Evolutionary conservation across 1,140 invertebrate genomes (phyloP).

Genomic region (Saccostrea cuccullata): DNA sequence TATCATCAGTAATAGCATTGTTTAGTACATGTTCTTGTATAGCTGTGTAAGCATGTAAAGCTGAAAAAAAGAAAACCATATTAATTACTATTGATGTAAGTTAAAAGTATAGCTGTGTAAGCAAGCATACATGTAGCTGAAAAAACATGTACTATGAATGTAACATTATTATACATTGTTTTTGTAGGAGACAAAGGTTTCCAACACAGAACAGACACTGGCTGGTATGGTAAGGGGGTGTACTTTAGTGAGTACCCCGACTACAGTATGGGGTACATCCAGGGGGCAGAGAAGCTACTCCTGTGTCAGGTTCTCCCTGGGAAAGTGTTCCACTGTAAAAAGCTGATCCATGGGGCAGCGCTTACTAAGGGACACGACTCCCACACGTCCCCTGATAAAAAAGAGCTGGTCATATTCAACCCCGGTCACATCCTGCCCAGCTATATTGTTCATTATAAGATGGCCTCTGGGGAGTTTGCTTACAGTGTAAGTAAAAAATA

Average conservation of each 20-base stretch:
- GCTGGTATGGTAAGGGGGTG: conserved; percentile 71
- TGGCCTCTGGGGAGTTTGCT: conserved; percentile 59
- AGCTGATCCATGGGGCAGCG: conserved; percentile 64
- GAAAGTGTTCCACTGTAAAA: conserved; percentile 70
- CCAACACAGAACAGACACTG: conserved; percentile 66
- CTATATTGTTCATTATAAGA: conserved; percentile 70
- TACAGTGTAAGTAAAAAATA: conserved; percentile 54
- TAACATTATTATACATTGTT: not conserved
- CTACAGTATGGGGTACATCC: conserved; percentile 72
- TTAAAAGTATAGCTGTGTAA: no score
- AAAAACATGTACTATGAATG: no score
- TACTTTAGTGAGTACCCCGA: conserved; percentile 74
- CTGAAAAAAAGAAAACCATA: no score
- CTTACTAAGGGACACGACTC: conserved; percentile 69
- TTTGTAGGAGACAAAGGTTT: conserved; percentile 65
- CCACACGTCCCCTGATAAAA: conserved; percentile 71
- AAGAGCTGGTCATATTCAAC: conserved; percentile 73
- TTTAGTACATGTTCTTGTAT: no score
- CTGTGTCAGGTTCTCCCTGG: conserved; percentile 72
- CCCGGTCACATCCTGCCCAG: conserved; percentile 68
- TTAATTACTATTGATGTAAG: no score
- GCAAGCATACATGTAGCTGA: no score
- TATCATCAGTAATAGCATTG: no score
- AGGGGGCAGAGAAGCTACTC: conserved; percentile 62
- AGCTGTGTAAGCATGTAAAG: no score